phyloP scores from a whole-genome alignment of 1,140 invertebrate species.

The Rhagoletis pomonella region DNA sequence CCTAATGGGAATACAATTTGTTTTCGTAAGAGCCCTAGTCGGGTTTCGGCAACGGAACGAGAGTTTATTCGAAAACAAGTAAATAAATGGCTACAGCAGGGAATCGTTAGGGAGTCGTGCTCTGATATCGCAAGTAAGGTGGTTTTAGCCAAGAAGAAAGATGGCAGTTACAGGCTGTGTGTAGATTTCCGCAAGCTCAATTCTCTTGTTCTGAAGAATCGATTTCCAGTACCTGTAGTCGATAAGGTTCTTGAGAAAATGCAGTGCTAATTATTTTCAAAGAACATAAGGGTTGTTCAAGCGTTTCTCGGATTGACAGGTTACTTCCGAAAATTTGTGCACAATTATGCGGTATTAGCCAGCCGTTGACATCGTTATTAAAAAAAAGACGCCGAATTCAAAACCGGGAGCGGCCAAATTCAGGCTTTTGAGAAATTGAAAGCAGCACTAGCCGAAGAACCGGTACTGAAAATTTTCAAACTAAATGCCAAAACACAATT shows the following conservation, averaged over 20 bases:
- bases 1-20: background rate
- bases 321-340: slow-evolving; percentile 63
- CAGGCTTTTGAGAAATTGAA: slow-evolving; percentile 23
- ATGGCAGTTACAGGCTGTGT: slow-evolving; percentile 54
- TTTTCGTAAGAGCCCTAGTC: background rate
- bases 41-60: background rate
- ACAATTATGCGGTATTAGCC: slow-evolving; percentile 59
- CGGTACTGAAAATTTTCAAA: background rate
- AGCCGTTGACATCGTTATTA: slow-evolving; percentile 51
- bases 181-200: slow-evolving; percentile 64
- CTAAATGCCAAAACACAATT: slow-evolving; percentile 39
- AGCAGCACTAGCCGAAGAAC: background rate
- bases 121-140: slow-evolving; percentile 63
- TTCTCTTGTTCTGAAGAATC: slow-evolving; percentile 60
- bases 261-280: slow-evolving; percentile 57
- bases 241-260: slow-evolving; percentile 62
- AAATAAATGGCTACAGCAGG: slow-evolving; percentile 56
- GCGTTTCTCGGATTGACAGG: slow-evolving; percentile 45
- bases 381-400: slow-evolving; percentile 26
- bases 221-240: slow-evolving; percentile 62
- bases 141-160: slow-evolving; percentile 64
- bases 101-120: slow-evolving; percentile 51
- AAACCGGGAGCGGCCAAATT: background rate
- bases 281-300: slow-evolving; percentile 27
- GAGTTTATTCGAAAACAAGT: slow-evolving; percentile 50